These are phyloP conservation scores for Thumatha senex DNA, from an alignment of 2,888 invertebrate genomes.

Conservation along the genomic window DNA sequence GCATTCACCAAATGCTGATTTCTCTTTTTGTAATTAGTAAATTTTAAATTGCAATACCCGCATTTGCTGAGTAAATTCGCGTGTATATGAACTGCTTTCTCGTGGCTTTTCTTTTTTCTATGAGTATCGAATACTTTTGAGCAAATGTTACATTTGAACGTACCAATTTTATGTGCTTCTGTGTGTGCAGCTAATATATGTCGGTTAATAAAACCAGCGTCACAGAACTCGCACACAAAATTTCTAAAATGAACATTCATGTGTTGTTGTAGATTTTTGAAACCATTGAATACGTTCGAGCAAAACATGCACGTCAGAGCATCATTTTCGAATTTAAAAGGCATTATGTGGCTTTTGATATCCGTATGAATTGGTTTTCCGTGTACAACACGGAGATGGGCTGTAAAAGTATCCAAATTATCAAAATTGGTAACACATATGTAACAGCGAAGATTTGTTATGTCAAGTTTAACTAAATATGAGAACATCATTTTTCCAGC, in stretches of 20 bases:
- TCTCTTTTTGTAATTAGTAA: conserved; percentile 52
- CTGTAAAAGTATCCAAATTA: conserved; percentile 25
- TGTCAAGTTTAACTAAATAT: conserved; percentile 38
- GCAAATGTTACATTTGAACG: conserved; percentile 61
- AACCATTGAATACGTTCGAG: conserved; percentile 24
- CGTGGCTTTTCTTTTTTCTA: conserved; percentile 69
- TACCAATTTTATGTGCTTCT: conserved; percentile 54
- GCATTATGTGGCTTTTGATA: conserved; percentile 37
- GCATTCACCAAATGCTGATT: conserved; percentile 50
- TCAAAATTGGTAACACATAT: conserved; percentile 27
- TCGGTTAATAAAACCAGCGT: conserved; percentile 60
- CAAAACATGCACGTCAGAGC: conserved; percentile 29
- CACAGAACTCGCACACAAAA: conserved; percentile 59
- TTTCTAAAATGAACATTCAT: conserved; percentile 68
- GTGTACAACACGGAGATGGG: conserved; percentile 36
- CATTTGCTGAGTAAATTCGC: conserved; percentile 53
- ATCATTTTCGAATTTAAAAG: conserved; percentile 32
- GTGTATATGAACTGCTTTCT: conserved; percentile 63
- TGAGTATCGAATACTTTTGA: conserved; percentile 74
- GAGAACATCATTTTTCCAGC: conserved; percentile 38
- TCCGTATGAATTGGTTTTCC: conserved; percentile 28
- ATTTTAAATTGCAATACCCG: conserved; percentile 58
- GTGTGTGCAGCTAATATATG: conserved; percentile 54
- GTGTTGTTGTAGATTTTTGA: conserved; percentile 56
- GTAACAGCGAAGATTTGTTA: conserved; percentile 28